These are phyloP conservation scores for Galaxea fascicularis DNA, from an alignment of 92 coral and sea anemone species.

Conservation along the genomic window DNA sequence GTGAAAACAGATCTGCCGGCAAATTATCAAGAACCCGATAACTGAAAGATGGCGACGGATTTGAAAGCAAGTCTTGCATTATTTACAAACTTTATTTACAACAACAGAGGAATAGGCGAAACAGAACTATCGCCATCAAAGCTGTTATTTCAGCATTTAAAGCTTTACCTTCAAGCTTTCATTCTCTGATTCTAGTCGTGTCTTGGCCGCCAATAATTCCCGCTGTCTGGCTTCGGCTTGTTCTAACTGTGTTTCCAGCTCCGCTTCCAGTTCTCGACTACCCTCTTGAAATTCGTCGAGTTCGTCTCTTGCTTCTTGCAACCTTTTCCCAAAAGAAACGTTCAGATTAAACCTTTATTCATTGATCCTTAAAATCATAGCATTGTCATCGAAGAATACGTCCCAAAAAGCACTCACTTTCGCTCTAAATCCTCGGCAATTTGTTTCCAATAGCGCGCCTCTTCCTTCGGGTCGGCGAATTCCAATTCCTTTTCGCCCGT, in stretches of 20 bases:
- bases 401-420: slow-evolving; percentile 77
- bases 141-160: neutral
- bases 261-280: slow-evolving; percentile 98
- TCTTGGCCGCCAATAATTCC: slow-evolving; percentile 91
- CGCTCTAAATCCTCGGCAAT: slow-evolving; percentile 95
- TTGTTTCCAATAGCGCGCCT: slow-evolving; percentile 99
- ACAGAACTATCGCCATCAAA: neutral
- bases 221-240: slow-evolving; percentile 99
- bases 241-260: slow-evolving; percentile 97
- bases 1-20: neutral
- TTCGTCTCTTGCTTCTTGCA: slow-evolving; percentile 99
- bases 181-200: slow-evolving; percentile 94
- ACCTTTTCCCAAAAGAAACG: slow-evolving; percentile 76
- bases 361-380: slow-evolving; percentile 17
- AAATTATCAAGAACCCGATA: slow-evolving; percentile 18
- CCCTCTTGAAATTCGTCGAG: slow-evolving; percentile 99
- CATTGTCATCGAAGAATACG: slow-evolving; percentile 12
- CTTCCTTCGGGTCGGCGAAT: slow-evolving; percentile 99
- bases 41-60: slow-evolving; percentile 45
- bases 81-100: slow-evolving; percentile 53
- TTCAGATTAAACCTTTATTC: slow-evolving; percentile 24
- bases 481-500: slow-evolving; percentile 94
- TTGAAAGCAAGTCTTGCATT: slow-evolving; percentile 55
- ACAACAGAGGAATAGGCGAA: slow-evolving; percentile 36
- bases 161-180: slow-evolving; percentile 91